phyloP scores from a whole-genome alignment of 2,113 vertebrate genomes.

The Hemicordylus capensis region DNA sequence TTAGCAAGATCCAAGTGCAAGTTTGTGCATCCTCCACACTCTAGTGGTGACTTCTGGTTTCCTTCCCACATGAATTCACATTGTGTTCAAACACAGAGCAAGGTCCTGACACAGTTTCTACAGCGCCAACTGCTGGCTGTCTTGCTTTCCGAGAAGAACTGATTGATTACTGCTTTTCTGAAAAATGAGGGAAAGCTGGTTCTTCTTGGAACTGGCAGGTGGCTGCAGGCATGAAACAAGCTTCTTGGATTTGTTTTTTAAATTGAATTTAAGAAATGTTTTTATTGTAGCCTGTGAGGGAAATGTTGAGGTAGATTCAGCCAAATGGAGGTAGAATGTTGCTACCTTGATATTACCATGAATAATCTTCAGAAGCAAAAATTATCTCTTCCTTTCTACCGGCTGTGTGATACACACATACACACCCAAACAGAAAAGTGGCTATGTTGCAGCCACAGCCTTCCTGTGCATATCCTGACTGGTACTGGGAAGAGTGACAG shows the following conservation, averaged over 20 bases:
- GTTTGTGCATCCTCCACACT: no score
- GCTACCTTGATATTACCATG: background rate
- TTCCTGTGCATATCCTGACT: background rate
- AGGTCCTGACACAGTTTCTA: no score
- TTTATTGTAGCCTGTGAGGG: background rate
- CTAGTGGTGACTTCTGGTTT: no score
- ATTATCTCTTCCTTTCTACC: background rate
- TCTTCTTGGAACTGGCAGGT: no score
- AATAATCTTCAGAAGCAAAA: background rate
- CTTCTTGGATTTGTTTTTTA: background rate
- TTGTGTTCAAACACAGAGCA: no score
- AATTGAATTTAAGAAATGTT: background rate
- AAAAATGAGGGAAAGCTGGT: no score
- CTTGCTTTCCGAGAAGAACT: no score
- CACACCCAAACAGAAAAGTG: background rate
- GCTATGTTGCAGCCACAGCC: background rate
- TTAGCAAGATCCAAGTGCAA: no score
- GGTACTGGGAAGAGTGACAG: background rate
- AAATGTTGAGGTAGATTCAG: background rate
- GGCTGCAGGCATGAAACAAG: background rate
- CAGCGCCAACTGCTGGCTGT: no score
- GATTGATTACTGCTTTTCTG: no score
- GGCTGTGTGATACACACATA: background rate
- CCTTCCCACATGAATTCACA: no score
- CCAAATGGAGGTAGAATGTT: background rate